phyloP scores from a whole-genome alignment of 2,888 invertebrate species.

The Lepidochrysops patricia region DNA sequence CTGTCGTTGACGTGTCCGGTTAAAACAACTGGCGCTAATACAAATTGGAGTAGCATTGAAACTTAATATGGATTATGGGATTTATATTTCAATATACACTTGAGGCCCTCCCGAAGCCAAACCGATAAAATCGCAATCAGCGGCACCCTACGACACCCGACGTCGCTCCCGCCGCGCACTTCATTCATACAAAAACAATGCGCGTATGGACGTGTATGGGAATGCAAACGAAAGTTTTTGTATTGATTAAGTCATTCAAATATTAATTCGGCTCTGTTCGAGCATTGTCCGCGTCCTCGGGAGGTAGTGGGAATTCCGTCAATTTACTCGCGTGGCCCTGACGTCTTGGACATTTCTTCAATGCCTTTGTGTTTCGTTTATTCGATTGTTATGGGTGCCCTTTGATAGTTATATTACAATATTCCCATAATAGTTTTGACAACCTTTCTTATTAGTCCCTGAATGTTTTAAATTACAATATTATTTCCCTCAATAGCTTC shows the following conservation, averaged over 20 bases:
- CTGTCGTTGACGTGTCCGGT: neutral
- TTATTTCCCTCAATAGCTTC: neutral
- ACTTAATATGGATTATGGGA: slow-evolving; percentile 27
- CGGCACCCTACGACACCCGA: slow-evolving; percentile 55
- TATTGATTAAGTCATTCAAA: slow-evolving; percentile 72
- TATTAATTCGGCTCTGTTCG: slow-evolving; percentile 52
- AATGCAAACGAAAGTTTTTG: slow-evolving; percentile 63
- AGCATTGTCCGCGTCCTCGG: slow-evolving; percentile 51
- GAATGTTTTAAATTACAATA: neutral
- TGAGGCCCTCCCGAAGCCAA: slow-evolving; percentile 51
- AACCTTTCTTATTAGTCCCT: neutral
- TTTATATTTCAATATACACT: slow-evolving; percentile 35
- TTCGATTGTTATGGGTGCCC: slow-evolving; percentile 55
- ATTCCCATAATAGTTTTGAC: neutral
- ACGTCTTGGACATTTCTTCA: slow-evolving; percentile 43
- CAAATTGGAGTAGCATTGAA: slow-evolving; percentile 19
- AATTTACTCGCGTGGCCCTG: slow-evolving; percentile 65
- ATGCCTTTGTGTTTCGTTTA: slow-evolving; percentile 62
- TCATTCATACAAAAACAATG: slow-evolving; percentile 59
- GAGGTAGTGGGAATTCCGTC: slow-evolving; percentile 66
- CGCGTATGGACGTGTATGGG: slow-evolving; percentile 58
- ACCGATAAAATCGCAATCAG: slow-evolving; percentile 71
- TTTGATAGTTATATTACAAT: slow-evolving; percentile 18
- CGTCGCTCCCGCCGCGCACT: slow-evolving; percentile 48
- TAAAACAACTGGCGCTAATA: slow-evolving; percentile 9